Evolutionary conservation across 2,797 vertebrate genomes (phyloP).

Genomic region (Jordanella pulchra): DNA sequence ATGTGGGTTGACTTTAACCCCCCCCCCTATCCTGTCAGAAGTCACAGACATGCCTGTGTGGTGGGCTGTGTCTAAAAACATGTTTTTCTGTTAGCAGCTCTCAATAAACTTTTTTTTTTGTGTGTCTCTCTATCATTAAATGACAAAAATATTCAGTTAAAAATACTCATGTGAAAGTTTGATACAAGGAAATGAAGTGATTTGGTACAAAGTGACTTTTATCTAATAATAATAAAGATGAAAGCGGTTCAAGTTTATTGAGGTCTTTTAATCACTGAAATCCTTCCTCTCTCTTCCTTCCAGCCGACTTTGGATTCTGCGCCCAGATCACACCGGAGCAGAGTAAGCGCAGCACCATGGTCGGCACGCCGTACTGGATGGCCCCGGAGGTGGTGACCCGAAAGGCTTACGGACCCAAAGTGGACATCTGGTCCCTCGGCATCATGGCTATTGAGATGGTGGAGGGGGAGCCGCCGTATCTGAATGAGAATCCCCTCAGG

Average conservation of each 20-base stretch:
- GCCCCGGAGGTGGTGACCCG: constrained; percentile 94
- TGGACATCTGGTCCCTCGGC: constrained; percentile 96
- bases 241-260: background rate
- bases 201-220: too few species aligned
- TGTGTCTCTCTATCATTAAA: background rate
- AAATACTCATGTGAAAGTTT: background rate
- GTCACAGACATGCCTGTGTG: background rate
- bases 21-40: background rate
- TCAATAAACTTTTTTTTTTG: background rate
- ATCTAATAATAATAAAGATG: too few species aligned
- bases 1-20: background rate
- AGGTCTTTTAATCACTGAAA: background rate
- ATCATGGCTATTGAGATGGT: constrained; percentile 99
- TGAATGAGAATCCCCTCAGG: constrained; percentile 94
- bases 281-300: constrained; percentile 21
- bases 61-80: too few species aligned
- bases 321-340: constrained; percentile 97
- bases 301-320: constrained; percentile 96
- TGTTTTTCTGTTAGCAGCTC: background rate
- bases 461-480: constrained; percentile 94
- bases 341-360: constrained; percentile 97
- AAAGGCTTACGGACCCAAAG: constrained; percentile 94
- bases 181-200: too few species aligned
- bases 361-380: constrained; percentile 97
- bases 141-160: background rate